A percentile compares a stretch with the other conserved stretches of the same genome.
phyloP scores from a whole-genome alignment of 1,140 invertebrate genomes.

The Adelges cooleyi region DNA sequence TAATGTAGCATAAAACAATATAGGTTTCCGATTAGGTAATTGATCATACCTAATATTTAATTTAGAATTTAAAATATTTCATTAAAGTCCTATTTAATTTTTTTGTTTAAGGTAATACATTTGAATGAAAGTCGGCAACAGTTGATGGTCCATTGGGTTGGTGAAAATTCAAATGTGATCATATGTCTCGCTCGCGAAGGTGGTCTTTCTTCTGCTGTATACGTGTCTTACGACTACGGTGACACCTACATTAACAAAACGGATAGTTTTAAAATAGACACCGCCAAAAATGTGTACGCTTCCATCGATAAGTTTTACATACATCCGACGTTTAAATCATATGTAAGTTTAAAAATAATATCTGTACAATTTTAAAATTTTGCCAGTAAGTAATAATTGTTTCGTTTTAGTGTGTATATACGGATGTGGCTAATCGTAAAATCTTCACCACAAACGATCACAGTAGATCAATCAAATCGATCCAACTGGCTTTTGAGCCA shows the following conservation, averaged over 20 bases:
- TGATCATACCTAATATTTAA: no score
- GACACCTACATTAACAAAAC: constrained; percentile 64
- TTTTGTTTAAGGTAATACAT: constrained; percentile 50
- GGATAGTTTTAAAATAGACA: constrained; percentile 47
- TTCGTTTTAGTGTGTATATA: constrained; percentile 65
- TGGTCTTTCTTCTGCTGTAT: constrained; percentile 56
- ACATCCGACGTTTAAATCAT: constrained; percentile 60
- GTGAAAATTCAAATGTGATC: constrained; percentile 70
- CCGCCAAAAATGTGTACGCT: constrained; percentile 45
- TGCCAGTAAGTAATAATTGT: constrained; percentile 33
- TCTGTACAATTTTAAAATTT: not conserved
- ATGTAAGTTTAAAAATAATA: constrained; percentile 52
- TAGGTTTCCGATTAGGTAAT: no score
- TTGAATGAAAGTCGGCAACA: constrained; percentile 77
- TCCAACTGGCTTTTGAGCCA: constrained; percentile 57
- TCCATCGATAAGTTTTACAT: constrained; percentile 72
- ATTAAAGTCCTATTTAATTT: no score
- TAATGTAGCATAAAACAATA: no score
- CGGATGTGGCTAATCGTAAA: constrained; percentile 61
- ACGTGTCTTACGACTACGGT: constrained; percentile 78
- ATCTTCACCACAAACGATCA: constrained; percentile 65
- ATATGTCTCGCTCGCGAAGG: constrained; percentile 66
- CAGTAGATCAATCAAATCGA: constrained; percentile 50
- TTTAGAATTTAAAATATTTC: no score
- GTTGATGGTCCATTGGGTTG: constrained; percentile 81